Conservation (phyloP, 2,888 invertebrate species). For the Patella pellucida region DNA sequence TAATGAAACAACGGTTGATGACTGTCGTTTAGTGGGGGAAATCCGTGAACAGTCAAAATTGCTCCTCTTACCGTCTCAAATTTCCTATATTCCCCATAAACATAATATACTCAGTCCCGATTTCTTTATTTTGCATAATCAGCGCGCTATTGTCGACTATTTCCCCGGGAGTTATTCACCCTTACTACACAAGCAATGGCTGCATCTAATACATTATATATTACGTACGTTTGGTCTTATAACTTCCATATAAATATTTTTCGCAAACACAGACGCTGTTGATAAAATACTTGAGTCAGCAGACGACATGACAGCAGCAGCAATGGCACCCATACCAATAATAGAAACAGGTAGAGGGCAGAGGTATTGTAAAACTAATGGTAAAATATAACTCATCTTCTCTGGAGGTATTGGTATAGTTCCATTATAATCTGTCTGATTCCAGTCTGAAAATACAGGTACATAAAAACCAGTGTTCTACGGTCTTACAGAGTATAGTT, state of each 20-base stretch:
- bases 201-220: too few species aligned
- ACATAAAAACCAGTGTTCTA: background rate
- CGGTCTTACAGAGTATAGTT: too few species aligned
- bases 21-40: background rate
- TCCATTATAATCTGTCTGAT: conserved; percentile 33
- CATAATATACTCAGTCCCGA: too few species aligned
- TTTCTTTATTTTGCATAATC: too few species aligned
- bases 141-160: too few species aligned
- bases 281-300: conserved; percentile 42
- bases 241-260: conserved; percentile 36
- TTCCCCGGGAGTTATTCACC: too few species aligned
- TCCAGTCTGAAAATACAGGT: conserved; percentile 38
- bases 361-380: conserved; percentile 40
- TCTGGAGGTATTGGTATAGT: conserved; percentile 23
- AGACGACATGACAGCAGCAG: conserved; percentile 47
- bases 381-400: conserved; percentile 31
- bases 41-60: too few species aligned
- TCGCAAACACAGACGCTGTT: conserved; percentile 34
- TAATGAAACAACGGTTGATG: background rate
- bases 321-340: conserved; percentile 41
- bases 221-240: conserved; percentile 31
- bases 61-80: too few species aligned
- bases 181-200: too few species aligned
- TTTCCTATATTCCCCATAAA: too few species aligned
- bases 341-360: conserved; percentile 39